Percentiles rank a stretch among this genome's conserved stretches.
phyloP scores from a whole-genome alignment of 2,888 invertebrate genomes.

The Lithophane ornitopus region DNA sequence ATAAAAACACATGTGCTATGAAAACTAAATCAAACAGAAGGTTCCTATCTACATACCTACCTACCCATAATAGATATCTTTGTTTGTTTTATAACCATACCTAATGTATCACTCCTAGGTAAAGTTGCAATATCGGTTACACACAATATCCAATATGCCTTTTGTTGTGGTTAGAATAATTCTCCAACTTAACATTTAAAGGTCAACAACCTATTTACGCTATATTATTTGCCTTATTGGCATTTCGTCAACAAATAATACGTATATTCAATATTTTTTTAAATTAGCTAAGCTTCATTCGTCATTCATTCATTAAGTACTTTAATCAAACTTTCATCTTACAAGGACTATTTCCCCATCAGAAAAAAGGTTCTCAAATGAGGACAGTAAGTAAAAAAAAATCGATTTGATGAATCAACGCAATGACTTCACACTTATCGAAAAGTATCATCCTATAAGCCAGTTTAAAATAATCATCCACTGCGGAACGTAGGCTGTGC shows the following conservation, averaged over 20 bases:
- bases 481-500: background rate
- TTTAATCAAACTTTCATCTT: background rate
- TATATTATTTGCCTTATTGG: background rate
- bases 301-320: too few species aligned
- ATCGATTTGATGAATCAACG: background rate
- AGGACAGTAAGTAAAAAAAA: background rate
- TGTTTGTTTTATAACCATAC: background rate
- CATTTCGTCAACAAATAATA: background rate
- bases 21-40: background rate
- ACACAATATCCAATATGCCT: conserved; percentile 38
- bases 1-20: background rate
- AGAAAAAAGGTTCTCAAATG: background rate
- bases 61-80: background rate
- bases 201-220: conserved; percentile 10
- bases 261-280: background rate
- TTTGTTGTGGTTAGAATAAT: conserved; percentile 42
- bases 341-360: background rate
- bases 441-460: background rate
- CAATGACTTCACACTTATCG: background rate
- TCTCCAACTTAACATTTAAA: conserved; percentile 25
- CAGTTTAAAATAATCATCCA: background rate
- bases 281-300: background rate
- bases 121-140: conserved; percentile 44
- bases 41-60: background rate
- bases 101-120: background rate